phyloP scores from a whole-genome alignment of 1,140 invertebrate genomes.

The Leucophenga varia region DNA sequence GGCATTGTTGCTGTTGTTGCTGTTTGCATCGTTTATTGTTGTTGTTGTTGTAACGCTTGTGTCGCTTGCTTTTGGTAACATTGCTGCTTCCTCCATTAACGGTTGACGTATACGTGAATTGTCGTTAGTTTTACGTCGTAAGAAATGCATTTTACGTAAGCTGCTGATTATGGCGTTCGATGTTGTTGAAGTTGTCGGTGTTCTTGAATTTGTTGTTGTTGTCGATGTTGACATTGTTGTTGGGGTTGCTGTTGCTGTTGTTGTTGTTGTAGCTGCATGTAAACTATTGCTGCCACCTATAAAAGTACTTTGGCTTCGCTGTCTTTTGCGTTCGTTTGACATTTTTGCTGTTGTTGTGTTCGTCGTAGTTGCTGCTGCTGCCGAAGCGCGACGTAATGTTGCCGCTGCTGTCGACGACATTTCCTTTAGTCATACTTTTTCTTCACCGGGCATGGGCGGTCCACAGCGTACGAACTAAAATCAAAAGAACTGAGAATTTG shows the following conservation, averaged over 20 bases:
- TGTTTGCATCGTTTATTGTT: neutral
- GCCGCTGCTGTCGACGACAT: slow-evolving; percentile 30
- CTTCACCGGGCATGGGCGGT: slow-evolving; percentile 53
- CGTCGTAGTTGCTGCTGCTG: slow-evolving; percentile 22
- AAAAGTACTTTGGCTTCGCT: slow-evolving; percentile 32
- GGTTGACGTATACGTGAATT: slow-evolving; percentile 45
- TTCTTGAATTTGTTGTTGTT: slow-evolving; percentile 3
- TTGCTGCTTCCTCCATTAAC: slow-evolving; percentile 42
- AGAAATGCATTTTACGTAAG: slow-evolving; percentile 43
- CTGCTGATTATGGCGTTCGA: slow-evolving; percentile 27
- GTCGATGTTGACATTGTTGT: no score
- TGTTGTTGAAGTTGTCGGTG: slow-evolving; percentile 1
- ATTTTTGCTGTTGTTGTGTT: slow-evolving; percentile 10
- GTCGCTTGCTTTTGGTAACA: slow-evolving; percentile 5
- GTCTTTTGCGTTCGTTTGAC: slow-evolving; percentile 10
- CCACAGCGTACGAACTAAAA: slow-evolving; percentile 57
- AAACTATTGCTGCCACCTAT: slow-evolving; percentile 7
- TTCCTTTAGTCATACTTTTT: slow-evolving; percentile 57
- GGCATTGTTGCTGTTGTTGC: slow-evolving; percentile 17
- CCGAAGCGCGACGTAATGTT: slow-evolving; percentile 42
- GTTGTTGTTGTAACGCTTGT: neutral
- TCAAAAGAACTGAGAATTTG: slow-evolving; percentile 55
- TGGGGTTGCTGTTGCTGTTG: neutral
- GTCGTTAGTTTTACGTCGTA: slow-evolving; percentile 40
- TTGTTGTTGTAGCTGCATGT: neutral